Conservation (phyloP, 2,113 vertebrate genomes). For the Rhodinocichla rosea region DNA sequence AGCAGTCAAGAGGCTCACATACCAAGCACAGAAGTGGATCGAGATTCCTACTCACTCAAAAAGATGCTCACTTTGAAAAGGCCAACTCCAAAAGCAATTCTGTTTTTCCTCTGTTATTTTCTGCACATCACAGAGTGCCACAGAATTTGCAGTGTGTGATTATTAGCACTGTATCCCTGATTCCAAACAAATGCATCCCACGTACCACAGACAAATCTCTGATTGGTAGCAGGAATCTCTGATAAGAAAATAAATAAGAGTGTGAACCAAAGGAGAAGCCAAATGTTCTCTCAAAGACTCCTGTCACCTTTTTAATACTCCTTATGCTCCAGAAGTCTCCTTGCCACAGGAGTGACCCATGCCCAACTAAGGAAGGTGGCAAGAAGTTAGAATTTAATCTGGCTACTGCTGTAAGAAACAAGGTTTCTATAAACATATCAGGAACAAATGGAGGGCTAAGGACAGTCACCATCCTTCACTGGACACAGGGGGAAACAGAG, state of each 20-base stretch:
- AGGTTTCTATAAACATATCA: neutral
- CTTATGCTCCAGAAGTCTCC: neutral
- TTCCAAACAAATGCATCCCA: neutral
- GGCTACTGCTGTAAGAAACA: neutral
- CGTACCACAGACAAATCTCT: rapidly evolving
- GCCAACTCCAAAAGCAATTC: neutral
- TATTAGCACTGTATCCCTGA: neutral
- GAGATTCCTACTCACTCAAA: neutral
- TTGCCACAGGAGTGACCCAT: neutral
- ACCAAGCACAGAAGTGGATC: neutral
- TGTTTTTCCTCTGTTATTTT: neutral
- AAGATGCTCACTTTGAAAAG: neutral
- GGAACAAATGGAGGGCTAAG: neutral
- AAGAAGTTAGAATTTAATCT: neutral
- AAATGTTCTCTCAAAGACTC: neutral
- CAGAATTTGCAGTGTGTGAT: neutral
- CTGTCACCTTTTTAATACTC: neutral
- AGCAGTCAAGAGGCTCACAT: neutral
- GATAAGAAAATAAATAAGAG: neutral
- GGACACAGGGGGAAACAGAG: neutral
- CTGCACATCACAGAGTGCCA: neutral
- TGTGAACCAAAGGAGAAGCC: neutral
- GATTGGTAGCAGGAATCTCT: neutral
- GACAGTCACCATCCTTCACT: neutral
- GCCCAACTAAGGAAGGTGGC: neutral